Evolutionary conservation across 2,113 vertebrate genomes (phyloP).

Genomic region (Pungitius pungitius): DNA sequence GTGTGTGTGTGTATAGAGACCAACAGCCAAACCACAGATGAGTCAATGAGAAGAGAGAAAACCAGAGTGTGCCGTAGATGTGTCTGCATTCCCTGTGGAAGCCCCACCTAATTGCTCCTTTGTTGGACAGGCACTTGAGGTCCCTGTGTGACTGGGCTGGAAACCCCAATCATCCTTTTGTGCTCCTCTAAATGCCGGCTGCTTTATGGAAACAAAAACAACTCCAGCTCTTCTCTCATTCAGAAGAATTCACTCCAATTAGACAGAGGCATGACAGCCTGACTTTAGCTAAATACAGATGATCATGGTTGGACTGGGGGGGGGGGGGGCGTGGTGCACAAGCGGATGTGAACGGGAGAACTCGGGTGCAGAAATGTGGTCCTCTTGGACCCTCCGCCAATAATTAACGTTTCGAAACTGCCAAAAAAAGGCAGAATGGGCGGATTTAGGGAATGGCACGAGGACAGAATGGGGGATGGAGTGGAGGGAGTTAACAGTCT

Average conservation of each 20-base stretch:
- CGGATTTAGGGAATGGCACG: constrained; percentile 54
- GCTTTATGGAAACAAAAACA: constrained; percentile 19
- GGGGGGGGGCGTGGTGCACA: constrained; percentile 60
- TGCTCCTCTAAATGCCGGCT: constrained; percentile 47
- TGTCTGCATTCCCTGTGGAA: constrained; percentile 33
- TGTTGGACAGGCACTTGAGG: constrained; percentile 48
- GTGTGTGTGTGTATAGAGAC: constrained; percentile 14
- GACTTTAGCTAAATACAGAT: constrained; percentile 59
- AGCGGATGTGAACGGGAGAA: constrained; percentile 34
- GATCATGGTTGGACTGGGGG: constrained; percentile 50
- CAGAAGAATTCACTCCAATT: constrained; percentile 59
- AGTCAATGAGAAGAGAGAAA: constrained; percentile 29
- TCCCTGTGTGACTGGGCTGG: constrained; percentile 45
- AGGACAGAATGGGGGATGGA: constrained; percentile 25
- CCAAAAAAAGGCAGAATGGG: constrained; percentile 45
- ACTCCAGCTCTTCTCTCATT: constrained; percentile 59
- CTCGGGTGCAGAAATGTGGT: constrained; percentile 56
- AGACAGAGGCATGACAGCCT: constrained; percentile 38
- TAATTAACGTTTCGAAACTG: constrained; percentile 69
- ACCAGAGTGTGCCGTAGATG: constrained; percentile 23
- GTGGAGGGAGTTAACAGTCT: constrained; percentile 51
- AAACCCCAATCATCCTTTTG: constrained; percentile 60
- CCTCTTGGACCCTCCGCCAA: constrained; percentile 54
- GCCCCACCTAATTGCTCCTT: constrained; percentile 68
- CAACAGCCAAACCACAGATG: constrained; percentile 16